phyloP scores from a whole-genome alignment of 2,113 vertebrate species.

The Aleadryas rufinucha region DNA sequence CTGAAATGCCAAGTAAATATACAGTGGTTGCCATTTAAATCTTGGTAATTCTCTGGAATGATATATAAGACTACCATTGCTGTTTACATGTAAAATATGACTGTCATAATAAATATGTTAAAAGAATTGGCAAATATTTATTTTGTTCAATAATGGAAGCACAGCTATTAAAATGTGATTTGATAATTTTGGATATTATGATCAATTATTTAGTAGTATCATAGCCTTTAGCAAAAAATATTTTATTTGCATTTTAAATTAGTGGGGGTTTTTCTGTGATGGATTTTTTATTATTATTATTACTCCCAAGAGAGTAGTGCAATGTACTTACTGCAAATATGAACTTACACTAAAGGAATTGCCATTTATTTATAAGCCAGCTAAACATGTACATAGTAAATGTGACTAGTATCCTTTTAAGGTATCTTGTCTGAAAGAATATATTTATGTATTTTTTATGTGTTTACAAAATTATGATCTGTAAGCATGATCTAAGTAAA shows the following conservation, averaged over 20 bases:
- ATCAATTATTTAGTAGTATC: not conserved
- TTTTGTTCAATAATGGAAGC: not conserved
- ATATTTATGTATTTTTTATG: not conserved
- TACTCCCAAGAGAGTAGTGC: not conserved
- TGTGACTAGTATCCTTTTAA: not conserved
- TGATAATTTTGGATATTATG: not conserved
- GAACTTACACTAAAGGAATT: not conserved
- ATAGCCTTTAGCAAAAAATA: not conserved
- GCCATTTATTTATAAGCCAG: not conserved
- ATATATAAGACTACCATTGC: not conserved
- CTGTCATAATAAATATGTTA: not conserved
- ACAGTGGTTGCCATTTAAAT: not conserved
- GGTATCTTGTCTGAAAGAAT: not conserved
- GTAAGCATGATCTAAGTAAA: not conserved
- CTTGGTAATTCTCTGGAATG: not conserved
- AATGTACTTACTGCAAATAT: not conserved
- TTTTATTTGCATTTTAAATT: not conserved
- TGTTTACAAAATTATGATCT: not conserved
- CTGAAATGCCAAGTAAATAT: conserved; percentile 33
- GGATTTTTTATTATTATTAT: not conserved
- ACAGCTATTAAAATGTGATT: not conserved
- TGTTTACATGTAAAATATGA: not conserved
- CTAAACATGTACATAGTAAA: not conserved
- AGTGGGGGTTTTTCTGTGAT: rapidly evolving
- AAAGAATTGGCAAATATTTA: not conserved